phyloP scores from a whole-genome alignment of 2,113 vertebrate genomes.

The Junco hyemalis region DNA sequence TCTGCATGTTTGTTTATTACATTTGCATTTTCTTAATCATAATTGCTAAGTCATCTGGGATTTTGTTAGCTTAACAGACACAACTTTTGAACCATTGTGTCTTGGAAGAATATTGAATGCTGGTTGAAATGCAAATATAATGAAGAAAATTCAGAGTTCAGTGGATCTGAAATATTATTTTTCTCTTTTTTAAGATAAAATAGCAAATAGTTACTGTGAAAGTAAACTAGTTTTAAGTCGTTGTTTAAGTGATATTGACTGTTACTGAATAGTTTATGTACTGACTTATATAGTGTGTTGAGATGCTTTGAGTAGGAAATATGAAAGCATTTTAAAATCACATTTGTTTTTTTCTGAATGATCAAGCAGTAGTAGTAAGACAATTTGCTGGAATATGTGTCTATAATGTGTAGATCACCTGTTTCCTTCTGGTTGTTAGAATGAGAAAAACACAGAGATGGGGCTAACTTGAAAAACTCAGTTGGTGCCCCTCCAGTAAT shows the following conservation, averaged over 20 bases:
- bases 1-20: slow-evolving; percentile 6
- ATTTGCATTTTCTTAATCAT: slow-evolving; percentile 17
- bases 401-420: not conserved
- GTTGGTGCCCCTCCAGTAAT: not conserved
- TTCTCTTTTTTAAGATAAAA: not conserved
- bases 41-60: slow-evolving; percentile 5
- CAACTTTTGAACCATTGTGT: not conserved
- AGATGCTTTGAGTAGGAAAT: not conserved
- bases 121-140: not conserved
- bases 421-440: not conserved
- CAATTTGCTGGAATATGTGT: not conserved
- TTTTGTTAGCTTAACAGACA: not conserved
- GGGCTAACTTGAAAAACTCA: not conserved
- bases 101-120: not conserved
- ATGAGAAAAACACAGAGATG: not conserved
- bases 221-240: not conserved
- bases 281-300: not conserved
- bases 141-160: not conserved
- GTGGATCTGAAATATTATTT: not conserved
- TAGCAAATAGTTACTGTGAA: not conserved
- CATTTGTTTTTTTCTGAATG: not conserved
- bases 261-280: not conserved
- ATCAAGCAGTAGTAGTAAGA: not conserved
- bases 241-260: not conserved
- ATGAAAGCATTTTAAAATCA: not conserved